Base-by-base conservation (phyloP, 2,888 invertebrate genomes). In the Leuctra nigra region DNA sequence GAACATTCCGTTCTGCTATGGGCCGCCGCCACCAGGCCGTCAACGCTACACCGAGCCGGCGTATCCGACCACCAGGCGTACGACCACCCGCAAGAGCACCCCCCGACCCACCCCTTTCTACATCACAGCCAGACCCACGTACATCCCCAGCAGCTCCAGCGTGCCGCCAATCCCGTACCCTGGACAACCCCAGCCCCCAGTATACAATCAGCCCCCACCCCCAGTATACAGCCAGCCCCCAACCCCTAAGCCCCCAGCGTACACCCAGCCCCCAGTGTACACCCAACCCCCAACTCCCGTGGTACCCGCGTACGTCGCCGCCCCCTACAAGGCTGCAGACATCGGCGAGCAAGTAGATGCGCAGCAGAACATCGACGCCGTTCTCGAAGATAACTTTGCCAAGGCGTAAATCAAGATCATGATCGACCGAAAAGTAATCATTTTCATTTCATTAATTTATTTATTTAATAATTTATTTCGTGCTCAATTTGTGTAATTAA, bases 1-100 rank as follows among this genome's bases (percentile, higher is more conserved):
- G 16, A 68, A 67, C 2, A 60, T 72, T 4, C 70, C 70, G 0
- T 60, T 68, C 18, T 71, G 72, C 60, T 9, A 60, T 59, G 14
- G 57, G 61, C 44, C 55, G 56, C 22, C 56, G 53, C 59, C 33
- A 56, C 52, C 38, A 41, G 39, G 44, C 1, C 25, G 20, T 16
- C 50, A 25, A 13, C 29, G n/a, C 11, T 11, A 24, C 14, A 24
- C 11, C 2, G 4, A 25, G 3, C 24, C n/a, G n/a, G 1, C 48
- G 16, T 14, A n/a, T 4, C 18, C 48, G 29, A 24, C 18, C 18
- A 13, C 47, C 47, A 16, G 22, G 20, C 16, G n/a, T 33, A 2
- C 48, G 14, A 16, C 25, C 14, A 2, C 4, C 29, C 29, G 16
- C 33, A 4, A 11, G 25, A 16, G n/a, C 29, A 6, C 25, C 29